A percentile compares a stretch with the other conserved stretches of the same genome.
phyloP scores from a whole-genome alignment of 2,797 vertebrate species.

The Manis crassicaudata region DNA sequence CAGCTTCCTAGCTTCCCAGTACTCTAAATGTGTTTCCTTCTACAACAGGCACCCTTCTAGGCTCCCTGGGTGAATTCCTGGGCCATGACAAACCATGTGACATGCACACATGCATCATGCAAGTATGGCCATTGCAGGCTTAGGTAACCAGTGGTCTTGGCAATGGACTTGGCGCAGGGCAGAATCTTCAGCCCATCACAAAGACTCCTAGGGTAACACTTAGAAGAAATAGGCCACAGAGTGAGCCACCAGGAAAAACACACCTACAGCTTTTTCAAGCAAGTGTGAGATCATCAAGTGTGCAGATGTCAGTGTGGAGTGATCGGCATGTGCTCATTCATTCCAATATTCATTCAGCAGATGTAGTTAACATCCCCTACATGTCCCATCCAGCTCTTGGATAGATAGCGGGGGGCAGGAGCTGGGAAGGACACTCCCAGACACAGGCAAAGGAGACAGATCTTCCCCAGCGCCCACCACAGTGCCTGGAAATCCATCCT shows the following conservation, averaged over 20 bases:
- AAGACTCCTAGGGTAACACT: not conserved
- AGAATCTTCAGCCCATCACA: not conserved
- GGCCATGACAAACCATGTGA: not conserved
- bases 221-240: not conserved
- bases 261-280: not conserved
- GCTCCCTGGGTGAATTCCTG: not conserved
- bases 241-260: constrained; percentile 5
- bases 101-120: rapidly evolving
- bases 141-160: constrained; percentile 59
- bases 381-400: not conserved
- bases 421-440: not conserved
- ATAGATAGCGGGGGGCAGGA: not conserved
- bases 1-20: constrained; percentile 72
- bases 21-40: not conserved
- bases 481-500: not conserved
- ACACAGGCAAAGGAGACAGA: not conserved
- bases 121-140: not conserved
- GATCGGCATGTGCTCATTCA: not conserved
- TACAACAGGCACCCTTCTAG: not conserved
- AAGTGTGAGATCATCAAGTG: not conserved
- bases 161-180: not conserved
- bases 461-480: not conserved
- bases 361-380: not conserved
- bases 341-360: not conserved
- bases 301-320: not conserved